Evolutionary conservation across 2,113 vertebrate species (phyloP).

Genomic region (Speoplatyrhinus poulsoni): DNA sequence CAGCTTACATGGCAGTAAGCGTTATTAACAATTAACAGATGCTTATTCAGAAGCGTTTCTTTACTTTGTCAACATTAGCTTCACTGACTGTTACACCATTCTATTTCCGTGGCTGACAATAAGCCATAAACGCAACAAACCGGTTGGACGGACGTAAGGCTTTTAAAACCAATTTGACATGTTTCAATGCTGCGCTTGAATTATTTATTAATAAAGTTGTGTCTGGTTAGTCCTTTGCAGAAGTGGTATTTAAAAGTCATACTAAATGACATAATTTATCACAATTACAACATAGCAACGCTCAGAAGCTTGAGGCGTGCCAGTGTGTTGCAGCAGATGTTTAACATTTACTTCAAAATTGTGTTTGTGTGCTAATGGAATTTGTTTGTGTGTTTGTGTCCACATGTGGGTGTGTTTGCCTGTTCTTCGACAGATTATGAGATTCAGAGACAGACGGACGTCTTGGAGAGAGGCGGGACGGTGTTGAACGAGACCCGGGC

Average conservation of each 20-base stretch:
- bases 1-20: conserved; percentile 12
- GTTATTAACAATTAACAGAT: conserved; percentile 36
- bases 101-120: conserved; percentile 21
- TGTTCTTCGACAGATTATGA: conserved; percentile 85
- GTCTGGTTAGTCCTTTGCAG: conserved; percentile 18
- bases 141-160: conserved; percentile 1
- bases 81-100: conserved; percentile 26
- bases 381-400: conserved; percentile 6
- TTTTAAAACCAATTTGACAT: conserved; percentile 8
- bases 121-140: conserved; percentile 4
- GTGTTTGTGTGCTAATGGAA: conserved; percentile 6
- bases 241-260: conserved; percentile 50
- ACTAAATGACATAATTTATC: conserved; percentile 42
- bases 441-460: conserved; percentile 90
- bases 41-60: conserved; percentile 31
- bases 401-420: conserved; percentile 22
- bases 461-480: conserved; percentile 83
- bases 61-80: conserved; percentile 22
- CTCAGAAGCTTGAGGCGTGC: conserved; percentile 21
- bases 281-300: conserved; percentile 37
- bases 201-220: conserved; percentile 45
- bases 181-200: conserved; percentile 5
- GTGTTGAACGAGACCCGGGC: conserved; percentile 93
- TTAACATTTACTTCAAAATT: conserved; percentile 42
- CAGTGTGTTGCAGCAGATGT: conserved; percentile 46